Conservation (phyloP, 1,140 invertebrate genomes). For the Drosophila nikananu region DNA sequence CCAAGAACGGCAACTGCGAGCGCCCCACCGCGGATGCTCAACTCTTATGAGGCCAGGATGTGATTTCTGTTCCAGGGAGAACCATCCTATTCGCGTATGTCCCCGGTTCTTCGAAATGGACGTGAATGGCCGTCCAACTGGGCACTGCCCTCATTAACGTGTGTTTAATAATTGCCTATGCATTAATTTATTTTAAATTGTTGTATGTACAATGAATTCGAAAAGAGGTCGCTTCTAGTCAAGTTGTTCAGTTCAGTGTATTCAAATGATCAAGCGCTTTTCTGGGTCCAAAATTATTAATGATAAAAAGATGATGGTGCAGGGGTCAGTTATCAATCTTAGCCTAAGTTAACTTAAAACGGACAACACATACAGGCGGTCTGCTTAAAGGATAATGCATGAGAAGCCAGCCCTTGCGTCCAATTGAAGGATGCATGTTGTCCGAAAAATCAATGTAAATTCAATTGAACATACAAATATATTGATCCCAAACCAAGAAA, state of each 20-base stretch:
- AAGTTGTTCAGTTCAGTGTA: slow-evolving; percentile 33
- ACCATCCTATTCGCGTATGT: too few relatives aligned
- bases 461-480: too few relatives aligned
- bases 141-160: too few relatives aligned
- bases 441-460: too few relatives aligned
- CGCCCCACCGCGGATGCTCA: too few relatives aligned
- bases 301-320: slow-evolving; percentile 10
- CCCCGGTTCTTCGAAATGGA: too few relatives aligned
- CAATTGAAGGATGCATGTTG: slow-evolving; percentile 8
- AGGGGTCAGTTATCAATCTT: slow-evolving; percentile 29
- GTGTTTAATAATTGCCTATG: slow-evolving; percentile 34
- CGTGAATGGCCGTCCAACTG: too few relatives aligned
- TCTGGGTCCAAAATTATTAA: not conserved
- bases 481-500: too few relatives aligned
- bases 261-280: not conserved
- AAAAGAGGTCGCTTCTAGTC: slow-evolving; percentile 41
- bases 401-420: slow-evolving; percentile 30
- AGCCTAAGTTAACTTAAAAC: slow-evolving; percentile 33
- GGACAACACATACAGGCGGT: slow-evolving; percentile 17
- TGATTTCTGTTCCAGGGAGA: too few relatives aligned
- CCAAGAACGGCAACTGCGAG: too few relatives aligned
- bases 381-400: slow-evolving; percentile 26
- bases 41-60: too few relatives aligned
- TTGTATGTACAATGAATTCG: slow-evolving; percentile 73
- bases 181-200: slow-evolving; percentile 60